Evolutionary conservation across 1,140 invertebrate species (phyloP), one percentile per base, ranked within the genome.

Genomic region (Hestina assimilis): DNA sequence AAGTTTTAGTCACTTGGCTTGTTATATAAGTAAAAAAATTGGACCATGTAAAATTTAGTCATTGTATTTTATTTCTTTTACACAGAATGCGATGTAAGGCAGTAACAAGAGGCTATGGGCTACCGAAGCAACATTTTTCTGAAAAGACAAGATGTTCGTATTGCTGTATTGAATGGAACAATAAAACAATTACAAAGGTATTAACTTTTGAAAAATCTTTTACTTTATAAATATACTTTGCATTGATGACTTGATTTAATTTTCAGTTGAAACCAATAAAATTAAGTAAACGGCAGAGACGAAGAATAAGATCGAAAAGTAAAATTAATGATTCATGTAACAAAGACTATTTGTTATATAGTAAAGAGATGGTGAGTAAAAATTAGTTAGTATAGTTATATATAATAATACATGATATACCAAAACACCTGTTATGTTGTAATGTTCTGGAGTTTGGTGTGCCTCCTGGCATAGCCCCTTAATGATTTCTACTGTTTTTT

Each of bases 111-210:
- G 67, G 68, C 5, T 66, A 57, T 59, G 66, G 67, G 8, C 63
- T 82, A 28, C 78, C 77, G 11, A 57, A 72, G 6, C 79, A 78
- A 41, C 66, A 74, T n/a, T 84, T 83, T 69, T 79, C 79, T 3
- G 50, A 47, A 2, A 61, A 72, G 48, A 40, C 57, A 19, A 72
- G 78, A 54, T 87, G 84, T 64, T 52, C 75, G 31, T 66, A 58
- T 47, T 87, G 82, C 46, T 78, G 69, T 50, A 59, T 80, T 52
- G 76, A 84, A 47, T 85, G 80, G 79, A 59, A 45, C 7, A 70
- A 61, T 55, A 43, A 63, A 8, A 63, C 66, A 15, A 47, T 72
- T 8, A 45, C 43, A 14, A 77, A 72, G 54, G 82, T 85, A 45
- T 29, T 31, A 28, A 20, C 7, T 4, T 43, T 14, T 9, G 12